Evolutionary conservation across 1,140 invertebrate species (phyloP), one percentile per base, ranked within the genome.

Genomic region (Harpegnathos saltator): DNA sequence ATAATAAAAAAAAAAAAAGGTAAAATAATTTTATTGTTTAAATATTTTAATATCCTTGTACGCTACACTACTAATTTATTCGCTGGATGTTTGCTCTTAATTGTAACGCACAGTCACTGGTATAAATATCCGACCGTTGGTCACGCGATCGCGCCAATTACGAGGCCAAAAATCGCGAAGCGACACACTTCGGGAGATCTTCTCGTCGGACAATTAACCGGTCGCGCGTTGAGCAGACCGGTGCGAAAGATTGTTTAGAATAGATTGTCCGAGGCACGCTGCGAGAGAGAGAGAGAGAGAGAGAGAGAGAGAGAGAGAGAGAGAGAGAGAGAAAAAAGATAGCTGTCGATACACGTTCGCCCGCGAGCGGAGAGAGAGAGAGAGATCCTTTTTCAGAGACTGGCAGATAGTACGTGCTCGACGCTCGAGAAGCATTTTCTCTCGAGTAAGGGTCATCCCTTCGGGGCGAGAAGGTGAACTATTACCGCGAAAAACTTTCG

Each of bases 361-460:
- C 7, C 12, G 19, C 29, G 38, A 63, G 58, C 26, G 66, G 74
- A 38, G 14, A 38, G 19, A 48, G 29, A 68, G 74, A 38, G 14
- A 38, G 19, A 48, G 29, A 68, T 29, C 11, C 29, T 54, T 15
- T 77, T 38, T 29, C 15, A 48, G 15, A 38, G 58, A 63, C 44
- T 75, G 72, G 38, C 72, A 77, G 50, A 19, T 68, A 24, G 48
- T 77, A 77, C 74, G 74, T 77, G 74, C 48, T 77, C 62, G 44
- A 56, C 19, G 29, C 77, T 72, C 33, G 77, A 50, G 26, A 77
- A 77, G 81, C 52, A 77, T 82, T n/a, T n/a, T 85, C 74, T 77
- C 65, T 82, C 56, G 66, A 75, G 50, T 50, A 83, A 78, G 62
- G 72, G 71, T 85, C 78, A 61, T 77, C 81, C 29, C 59, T 78